Conservation (phyloP, 2,888 invertebrate species). For the Eurois occulta region DNA sequence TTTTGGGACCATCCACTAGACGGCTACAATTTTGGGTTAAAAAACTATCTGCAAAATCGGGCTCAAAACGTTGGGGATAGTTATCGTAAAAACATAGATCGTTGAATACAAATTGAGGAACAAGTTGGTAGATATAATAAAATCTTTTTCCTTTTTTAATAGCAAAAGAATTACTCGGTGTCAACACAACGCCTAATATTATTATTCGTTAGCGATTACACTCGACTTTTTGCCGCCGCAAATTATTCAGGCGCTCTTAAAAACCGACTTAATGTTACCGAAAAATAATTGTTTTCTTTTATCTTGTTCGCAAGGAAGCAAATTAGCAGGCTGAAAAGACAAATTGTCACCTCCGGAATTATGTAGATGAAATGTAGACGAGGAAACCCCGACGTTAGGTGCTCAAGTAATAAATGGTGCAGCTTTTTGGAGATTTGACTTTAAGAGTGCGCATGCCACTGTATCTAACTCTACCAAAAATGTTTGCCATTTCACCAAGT, state of each 20-base stretch:
- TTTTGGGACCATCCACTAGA: not conserved
- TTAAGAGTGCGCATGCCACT: not conserved
- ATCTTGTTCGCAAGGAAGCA: conserved; percentile 45
- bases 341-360: conserved; percentile 64
- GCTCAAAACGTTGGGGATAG: not conserved
- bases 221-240: conserved; percentile 44
- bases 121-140: not conserved
- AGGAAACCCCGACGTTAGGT: conserved; percentile 33
- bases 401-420: conserved; percentile 39
- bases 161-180: conserved; percentile 20
- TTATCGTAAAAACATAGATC: not conserved
- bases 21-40: not conserved
- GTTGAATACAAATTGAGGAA: not conserved
- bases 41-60: not conserved
- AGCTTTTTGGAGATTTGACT: conserved; percentile 37
- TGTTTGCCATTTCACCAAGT: not conserved
- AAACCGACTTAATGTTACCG: conserved; percentile 41
- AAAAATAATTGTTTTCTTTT: conserved; percentile 63
- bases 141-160: conserved; percentile 4
- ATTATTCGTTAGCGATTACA: conserved; percentile 51
- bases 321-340: conserved; percentile 55
- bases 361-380: conserved; percentile 57
- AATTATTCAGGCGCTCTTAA: conserved; percentile 57
- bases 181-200: conserved; percentile 45
- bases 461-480: not conserved